Conservation (phyloP, 2,797 vertebrate species). For the Crax fasciolata region DNA sequence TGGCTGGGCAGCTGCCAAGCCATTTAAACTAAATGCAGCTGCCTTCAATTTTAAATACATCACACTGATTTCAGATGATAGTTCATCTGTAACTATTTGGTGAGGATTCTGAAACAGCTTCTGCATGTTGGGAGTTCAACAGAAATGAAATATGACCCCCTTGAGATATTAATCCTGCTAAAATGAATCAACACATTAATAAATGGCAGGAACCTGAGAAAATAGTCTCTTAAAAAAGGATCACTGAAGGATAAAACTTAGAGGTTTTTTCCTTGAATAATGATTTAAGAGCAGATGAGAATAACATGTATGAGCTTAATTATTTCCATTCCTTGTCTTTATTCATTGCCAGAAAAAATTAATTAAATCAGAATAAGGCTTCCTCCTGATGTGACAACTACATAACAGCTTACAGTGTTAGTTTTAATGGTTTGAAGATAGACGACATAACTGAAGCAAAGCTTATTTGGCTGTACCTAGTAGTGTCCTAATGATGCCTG, state of each 20-base stretch:
- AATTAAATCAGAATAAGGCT: slow-evolving; percentile 61
- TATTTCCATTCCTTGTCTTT: slow-evolving; percentile 54
- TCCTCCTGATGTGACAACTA: slow-evolving; percentile 44
- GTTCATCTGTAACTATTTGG: slow-evolving; percentile 15
- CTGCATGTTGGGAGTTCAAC: not conserved
- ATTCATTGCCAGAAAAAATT: slow-evolving; percentile 55
- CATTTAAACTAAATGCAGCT: not conserved
- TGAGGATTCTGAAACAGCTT: slow-evolving; percentile 17
- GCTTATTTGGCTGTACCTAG: slow-evolving; percentile 14
- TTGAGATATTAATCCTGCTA: slow-evolving; percentile 25
- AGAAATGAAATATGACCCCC: slow-evolving; percentile 38
- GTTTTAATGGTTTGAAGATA: slow-evolving; percentile 48
- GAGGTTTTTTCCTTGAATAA: slow-evolving; percentile 52
- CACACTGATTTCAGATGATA: not conserved
- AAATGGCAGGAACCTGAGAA: slow-evolving; percentile 52
- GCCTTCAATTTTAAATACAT: slow-evolving; percentile 22
- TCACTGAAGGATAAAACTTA: not conserved
- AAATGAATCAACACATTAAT: slow-evolving; percentile 36
- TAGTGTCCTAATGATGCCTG: not conserved
- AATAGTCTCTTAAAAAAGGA: slow-evolving; percentile 15
- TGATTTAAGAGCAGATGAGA: slow-evolving; percentile 8
- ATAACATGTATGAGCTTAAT: slow-evolving; percentile 37
- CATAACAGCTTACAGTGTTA: slow-evolving; percentile 43
- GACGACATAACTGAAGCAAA: not conserved
- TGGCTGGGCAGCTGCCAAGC: not conserved